Conservation (phyloP, 2,888 invertebrate genomes). For the Dolichopus griseipennis region DNA sequence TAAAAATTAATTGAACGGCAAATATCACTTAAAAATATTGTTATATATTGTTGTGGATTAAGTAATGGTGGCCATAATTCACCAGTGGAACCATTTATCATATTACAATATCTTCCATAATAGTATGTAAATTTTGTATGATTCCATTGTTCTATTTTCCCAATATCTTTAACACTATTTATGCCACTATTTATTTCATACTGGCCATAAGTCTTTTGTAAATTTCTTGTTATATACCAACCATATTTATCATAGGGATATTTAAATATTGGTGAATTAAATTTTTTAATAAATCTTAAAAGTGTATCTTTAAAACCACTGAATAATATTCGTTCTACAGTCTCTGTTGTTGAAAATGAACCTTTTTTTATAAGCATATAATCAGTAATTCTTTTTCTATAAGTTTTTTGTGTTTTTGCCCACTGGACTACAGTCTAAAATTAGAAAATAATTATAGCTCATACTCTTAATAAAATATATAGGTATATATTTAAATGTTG, state of each 20-base stretch:
- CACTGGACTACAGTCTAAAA: conserved; percentile 56
- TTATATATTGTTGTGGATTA: conserved; percentile 46
- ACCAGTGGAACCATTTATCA: conserved; percentile 64
- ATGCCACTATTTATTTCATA: conserved; percentile 70
- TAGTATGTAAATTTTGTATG: conserved; percentile 48
- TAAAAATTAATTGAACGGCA: conserved; percentile 57
- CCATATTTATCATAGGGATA: conserved; percentile 73
- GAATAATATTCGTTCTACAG: too few relatives aligned
- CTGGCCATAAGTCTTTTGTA: conserved; percentile 58
- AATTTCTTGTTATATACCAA: conserved; percentile 76
- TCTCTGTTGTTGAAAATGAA: too few relatives aligned
- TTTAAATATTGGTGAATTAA: conserved; percentile 41
- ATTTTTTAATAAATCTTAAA: conserved; percentile 50
- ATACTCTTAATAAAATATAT: too few relatives aligned
- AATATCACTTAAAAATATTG: conserved; percentile 66
- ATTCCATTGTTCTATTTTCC: conserved; percentile 65
- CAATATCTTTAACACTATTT: conserved; percentile 54
- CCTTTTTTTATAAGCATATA: conserved; percentile 41
- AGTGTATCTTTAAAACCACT: conserved; percentile 36
- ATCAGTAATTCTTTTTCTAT: conserved; percentile 47
- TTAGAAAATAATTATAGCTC: too few relatives aligned
- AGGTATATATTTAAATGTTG: too few relatives aligned
- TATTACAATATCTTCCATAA: conserved; percentile 55
- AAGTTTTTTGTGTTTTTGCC: conserved; percentile 44
- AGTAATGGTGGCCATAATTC: conserved; percentile 67